Evolutionary conservation across 2,888 invertebrate genomes (phyloP).

Genomic region (Pycnomerus fuliginosus): DNA sequence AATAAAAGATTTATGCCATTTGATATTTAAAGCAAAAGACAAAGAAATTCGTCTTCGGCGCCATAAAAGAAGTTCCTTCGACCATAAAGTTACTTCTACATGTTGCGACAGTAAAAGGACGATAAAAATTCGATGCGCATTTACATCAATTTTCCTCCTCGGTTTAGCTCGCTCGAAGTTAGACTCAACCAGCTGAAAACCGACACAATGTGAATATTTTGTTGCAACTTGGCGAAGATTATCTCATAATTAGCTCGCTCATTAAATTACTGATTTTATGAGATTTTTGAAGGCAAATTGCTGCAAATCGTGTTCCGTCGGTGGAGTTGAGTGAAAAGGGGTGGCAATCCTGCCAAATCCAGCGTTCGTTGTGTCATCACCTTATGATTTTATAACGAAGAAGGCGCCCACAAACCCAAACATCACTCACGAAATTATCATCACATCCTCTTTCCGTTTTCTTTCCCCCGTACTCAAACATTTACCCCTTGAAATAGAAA

Average conservation of each 20-base stretch:
- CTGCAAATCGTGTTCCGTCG: neutral
- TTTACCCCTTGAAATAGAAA: slow-evolving; percentile 48
- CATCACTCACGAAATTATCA: slow-evolving; percentile 46
- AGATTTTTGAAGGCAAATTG: neutral
- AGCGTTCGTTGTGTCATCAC: slow-evolving; percentile 28
- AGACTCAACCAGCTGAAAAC: too few relatives aligned
- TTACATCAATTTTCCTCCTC: slow-evolving; percentile 53
- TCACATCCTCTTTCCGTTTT: slow-evolving; percentile 35
- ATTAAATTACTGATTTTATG: too few relatives aligned
- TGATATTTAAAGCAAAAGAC: slow-evolving; percentile 46
- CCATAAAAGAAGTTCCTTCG: slow-evolving; percentile 50
- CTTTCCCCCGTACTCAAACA: slow-evolving; percentile 38
- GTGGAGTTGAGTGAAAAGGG: neutral
- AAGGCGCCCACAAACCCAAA: slow-evolving; percentile 34
- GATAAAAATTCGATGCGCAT: slow-evolving; percentile 54
- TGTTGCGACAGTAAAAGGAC: slow-evolving; percentile 54
- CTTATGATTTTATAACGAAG: slow-evolving; percentile 39
- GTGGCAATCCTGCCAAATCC: slow-evolving; percentile 6
- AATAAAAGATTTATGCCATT: slow-evolving; percentile 27
- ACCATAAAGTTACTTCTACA: slow-evolving; percentile 51
- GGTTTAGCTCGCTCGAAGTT: too few relatives aligned
- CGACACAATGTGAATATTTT: too few relatives aligned
- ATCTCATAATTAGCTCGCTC: too few relatives aligned
- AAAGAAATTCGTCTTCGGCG: slow-evolving; percentile 44
- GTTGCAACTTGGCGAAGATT: too few relatives aligned